Evolutionary conservation across 2,113 vertebrate genomes (phyloP).

Genomic region (Pontoporia blainvillei): DNA sequence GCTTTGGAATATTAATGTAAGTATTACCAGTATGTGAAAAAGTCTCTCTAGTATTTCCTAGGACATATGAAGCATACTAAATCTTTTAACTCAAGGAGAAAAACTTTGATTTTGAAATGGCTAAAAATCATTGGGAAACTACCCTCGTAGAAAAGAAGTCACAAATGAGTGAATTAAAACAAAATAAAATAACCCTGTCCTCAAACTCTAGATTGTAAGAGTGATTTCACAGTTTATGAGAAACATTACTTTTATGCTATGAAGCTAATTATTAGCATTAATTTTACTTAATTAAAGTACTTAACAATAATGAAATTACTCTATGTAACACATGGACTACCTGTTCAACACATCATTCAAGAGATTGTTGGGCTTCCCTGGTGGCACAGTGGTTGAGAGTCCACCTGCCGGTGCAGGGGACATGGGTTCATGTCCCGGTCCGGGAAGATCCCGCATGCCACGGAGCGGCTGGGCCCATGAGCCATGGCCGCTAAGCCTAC

Average conservation of each 20-base stretch:
- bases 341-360: background rate
- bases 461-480: too few species aligned
- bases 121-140: background rate
- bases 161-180: background rate
- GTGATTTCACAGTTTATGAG: background rate
- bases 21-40: background rate
- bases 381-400: too few species aligned
- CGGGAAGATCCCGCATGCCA: too few species aligned
- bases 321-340: background rate
- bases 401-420: too few species aligned
- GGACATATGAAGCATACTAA: constrained; percentile 2
- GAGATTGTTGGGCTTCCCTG: background rate
- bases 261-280: background rate
- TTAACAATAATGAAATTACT: background rate
- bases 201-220: background rate
- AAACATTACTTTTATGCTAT: background rate
- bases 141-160: background rate
- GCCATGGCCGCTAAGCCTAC: too few species aligned
- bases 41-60: constrained; percentile 1
- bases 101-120: constrained; percentile 27
- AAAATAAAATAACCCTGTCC: background rate
- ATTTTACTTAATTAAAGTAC: background rate
- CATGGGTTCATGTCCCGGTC: too few species aligned
- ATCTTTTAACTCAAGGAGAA: constrained; percentile 20
- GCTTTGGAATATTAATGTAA: constrained; percentile 50